These are phyloP conservation scores for Heterodera schachtii DNA, from an alignment of 1,140 invertebrate species.

Conservation along the genomic window DNA sequence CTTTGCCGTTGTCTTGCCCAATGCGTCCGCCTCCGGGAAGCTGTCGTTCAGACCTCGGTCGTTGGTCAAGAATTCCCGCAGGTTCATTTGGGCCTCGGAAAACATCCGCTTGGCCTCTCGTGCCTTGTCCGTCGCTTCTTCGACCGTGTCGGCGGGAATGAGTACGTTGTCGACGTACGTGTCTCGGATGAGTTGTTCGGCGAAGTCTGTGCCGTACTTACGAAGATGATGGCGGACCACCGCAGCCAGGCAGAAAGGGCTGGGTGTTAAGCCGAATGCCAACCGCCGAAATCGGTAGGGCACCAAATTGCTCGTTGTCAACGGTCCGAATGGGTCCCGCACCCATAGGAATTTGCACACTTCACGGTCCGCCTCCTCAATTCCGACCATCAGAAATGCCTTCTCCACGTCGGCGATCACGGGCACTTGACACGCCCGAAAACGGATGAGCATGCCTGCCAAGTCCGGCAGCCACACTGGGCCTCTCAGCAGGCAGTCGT, in stretches of 20 bases:
- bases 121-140: slow-evolving; percentile 32
- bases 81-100: slow-evolving; percentile 24
- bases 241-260: slow-evolving; percentile 24
- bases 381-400: slow-evolving; percentile 14
- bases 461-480: slow-evolving; percentile 44
- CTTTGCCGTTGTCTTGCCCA: not conserved
- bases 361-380: slow-evolving; percentile 15
- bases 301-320: slow-evolving; percentile 7
- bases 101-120: slow-evolving; percentile 24
- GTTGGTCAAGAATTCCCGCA: slow-evolving; percentile 29
- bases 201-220: not conserved
- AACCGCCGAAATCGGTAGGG: slow-evolving; percentile 18
- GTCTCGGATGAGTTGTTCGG: slow-evolving; percentile 15
- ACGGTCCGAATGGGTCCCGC: not conserved
- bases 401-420: slow-evolving; percentile 28
- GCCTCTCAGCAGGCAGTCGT: slow-evolving; percentile 58
- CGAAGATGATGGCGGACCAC: slow-evolving; percentile 16
- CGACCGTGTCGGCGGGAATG: not conserved
- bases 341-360: slow-evolving; percentile 29
- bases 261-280: slow-evolving; percentile 23
- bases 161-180: slow-evolving; percentile 31
- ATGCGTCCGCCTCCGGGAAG: slow-evolving; percentile 1
- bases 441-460: slow-evolving; percentile 38
- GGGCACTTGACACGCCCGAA: slow-evolving; percentile 5
- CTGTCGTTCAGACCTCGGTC: not conserved